phyloP scores from a whole-genome alignment of 2,797 vertebrate genomes.

The Gallinago solitaria region DNA sequence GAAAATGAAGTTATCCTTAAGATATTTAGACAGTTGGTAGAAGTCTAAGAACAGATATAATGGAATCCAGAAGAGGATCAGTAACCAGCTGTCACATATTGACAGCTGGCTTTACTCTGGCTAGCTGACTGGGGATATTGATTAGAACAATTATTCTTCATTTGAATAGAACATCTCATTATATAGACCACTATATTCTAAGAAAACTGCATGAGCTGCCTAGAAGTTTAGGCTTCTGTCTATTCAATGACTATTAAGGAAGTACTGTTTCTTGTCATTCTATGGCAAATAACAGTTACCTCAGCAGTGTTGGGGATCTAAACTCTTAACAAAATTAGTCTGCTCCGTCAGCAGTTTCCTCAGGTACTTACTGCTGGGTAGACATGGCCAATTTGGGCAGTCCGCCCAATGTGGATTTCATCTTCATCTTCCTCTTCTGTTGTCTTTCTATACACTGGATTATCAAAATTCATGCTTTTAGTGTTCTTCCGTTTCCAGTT shows the following conservation, averaged over 20 bases:
- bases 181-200: neutral
- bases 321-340: neutral
- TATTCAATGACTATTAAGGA: neutral
- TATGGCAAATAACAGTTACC: neutral
- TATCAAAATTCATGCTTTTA: slow-evolving; percentile 99
- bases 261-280: neutral
- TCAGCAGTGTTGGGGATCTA: no score
- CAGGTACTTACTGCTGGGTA: slow-evolving; percentile 94
- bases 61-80: neutral
- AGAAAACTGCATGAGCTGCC: neutral
- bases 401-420: slow-evolving; percentile 94
- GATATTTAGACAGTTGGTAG: neutral
- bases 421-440: slow-evolving; percentile 91
- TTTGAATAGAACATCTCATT: neutral
- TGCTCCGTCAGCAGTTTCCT: neutral
- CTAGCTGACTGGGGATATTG: neutral
- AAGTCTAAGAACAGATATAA: neutral
- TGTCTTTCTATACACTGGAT: slow-evolving; percentile 97
- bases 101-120: neutral
- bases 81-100: neutral
- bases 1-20: neutral
- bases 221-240: neutral
- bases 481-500: slow-evolving; percentile 99
- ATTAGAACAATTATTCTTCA: neutral
- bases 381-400: slow-evolving; percentile 93